Base-by-base conservation (phyloP, 2,797 vertebrate species). In the Melanotaenia boesemani region DNA sequence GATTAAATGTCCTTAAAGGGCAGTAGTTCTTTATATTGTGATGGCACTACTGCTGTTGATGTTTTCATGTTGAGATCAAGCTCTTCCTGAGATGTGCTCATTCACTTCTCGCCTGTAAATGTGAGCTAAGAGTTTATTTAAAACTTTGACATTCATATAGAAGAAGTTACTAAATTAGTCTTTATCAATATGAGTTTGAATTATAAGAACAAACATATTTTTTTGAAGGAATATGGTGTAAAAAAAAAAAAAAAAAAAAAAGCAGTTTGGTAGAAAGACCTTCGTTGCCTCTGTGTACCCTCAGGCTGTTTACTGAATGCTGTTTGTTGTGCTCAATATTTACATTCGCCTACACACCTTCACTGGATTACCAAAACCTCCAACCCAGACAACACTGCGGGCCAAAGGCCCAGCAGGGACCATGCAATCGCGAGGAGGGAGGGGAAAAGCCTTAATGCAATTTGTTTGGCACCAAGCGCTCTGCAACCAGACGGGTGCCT, bases 341-440 rank as follows among this genome's bases (percentile, higher is more conserved):
- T 88, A 89, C 83, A 86, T 91, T 82, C 70, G 52, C 87, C 83
- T 81, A 84, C 82, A 80, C 80, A 84, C 79, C 75, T 83, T 82
- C 82, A 78, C 80, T 77, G 83, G 81, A 90, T 91, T 89, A 91
- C 77, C 73, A 70, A 72, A 89, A 85, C 70, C 79, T 69, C 79
- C 67, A 65, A 67, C 73, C 74, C 65, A 34, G 73, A 79, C 73
- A 74, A 41, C 80, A 77, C 76, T 74, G 60, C 55, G 4, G 74
- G 73, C 80, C 83, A 82, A 86, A 84, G 84, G 58, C 87, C 85
- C 82, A 60, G 67, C 67, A 84, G 83, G 71, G 70, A 67, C 80
- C 56, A 4, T 64, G 58, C 54, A 22, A 75, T 86, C 65, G 7
- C n/a, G 34, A 59, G 73, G 32, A 71, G 74, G 66, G 69, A 66